These are phyloP conservation scores for Gallirallus australis DNA, from an alignment of 2,797 vertebrate species.

Conservation along the genomic window DNA sequence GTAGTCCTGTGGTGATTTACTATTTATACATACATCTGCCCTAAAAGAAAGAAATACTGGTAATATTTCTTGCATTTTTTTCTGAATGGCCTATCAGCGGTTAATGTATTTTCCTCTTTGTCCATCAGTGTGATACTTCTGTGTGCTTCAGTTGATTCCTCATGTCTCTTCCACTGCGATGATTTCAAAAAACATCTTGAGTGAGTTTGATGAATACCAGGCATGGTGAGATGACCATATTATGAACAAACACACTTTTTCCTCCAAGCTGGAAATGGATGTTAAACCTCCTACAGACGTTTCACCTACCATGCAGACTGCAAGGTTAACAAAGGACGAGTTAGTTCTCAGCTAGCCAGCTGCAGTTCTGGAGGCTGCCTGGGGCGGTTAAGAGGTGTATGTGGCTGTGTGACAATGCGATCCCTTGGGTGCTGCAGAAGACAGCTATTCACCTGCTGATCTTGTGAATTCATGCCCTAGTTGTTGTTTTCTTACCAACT, in stretches of 20 bases:
- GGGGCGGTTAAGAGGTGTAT: neutral
- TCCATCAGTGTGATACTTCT: neutral
- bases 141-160: neutral
- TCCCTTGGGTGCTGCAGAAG: neutral
- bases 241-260: neutral
- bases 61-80: neutral
- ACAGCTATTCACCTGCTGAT: neutral
- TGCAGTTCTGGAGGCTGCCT: neutral
- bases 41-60: neutral
- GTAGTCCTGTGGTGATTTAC: neutral
- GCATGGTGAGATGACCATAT: neutral
- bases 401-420: neutral
- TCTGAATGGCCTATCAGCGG: neutral
- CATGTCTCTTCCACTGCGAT: neutral
- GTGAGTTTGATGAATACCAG: neutral
- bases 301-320: neutral
- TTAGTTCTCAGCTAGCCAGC: neutral
- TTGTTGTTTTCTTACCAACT: neutral
- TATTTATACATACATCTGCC: neutral
- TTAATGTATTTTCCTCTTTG: neutral
- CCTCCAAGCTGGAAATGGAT: neutral
- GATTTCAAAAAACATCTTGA: neutral
- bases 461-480: neutral
- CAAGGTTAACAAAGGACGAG: neutral
- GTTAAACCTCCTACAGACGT: neutral